These are phyloP conservation scores for Cartodere bifasciata DNA, from an alignment of 2,888 invertebrate species.

Conservation along the genomic window DNA sequence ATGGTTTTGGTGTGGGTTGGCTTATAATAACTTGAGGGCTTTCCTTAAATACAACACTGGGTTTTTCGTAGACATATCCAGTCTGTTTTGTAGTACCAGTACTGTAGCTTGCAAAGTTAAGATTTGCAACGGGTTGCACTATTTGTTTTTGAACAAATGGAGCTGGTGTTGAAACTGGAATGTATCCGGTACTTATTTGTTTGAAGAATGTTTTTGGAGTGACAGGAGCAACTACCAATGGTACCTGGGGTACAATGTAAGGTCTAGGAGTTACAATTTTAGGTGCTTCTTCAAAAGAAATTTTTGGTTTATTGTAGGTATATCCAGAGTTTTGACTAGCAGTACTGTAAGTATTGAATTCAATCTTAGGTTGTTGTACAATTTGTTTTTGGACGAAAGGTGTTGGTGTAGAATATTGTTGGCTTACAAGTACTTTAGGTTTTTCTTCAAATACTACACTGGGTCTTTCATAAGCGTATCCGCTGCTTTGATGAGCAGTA, in stretches of 20 bases:
- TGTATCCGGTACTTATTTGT: neutral
- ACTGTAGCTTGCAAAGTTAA: neutral
- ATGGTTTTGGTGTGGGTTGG: neutral
- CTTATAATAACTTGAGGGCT: constrained; percentile 19
- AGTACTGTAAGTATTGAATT: too few relatives aligned
- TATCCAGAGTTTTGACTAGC: too few relatives aligned
- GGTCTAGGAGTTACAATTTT: constrained; percentile 17
- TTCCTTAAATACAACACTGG: constrained; percentile 27
- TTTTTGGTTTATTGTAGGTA: constrained; percentile 25
- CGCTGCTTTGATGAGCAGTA: constrained; percentile 5
- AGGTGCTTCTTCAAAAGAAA: constrained; percentile 32
- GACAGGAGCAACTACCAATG: too few relatives aligned
- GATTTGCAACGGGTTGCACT: constrained; percentile 8
- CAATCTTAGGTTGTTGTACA: too few relatives aligned
- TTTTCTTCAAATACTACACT: constrained; percentile 9
- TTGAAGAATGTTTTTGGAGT: too few relatives aligned
- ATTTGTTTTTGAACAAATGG: constrained; percentile 8
- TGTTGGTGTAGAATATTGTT: constrained; percentile 5
- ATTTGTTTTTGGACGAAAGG: constrained; percentile 1
- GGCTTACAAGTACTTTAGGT: neutral
- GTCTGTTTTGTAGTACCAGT: neutral
- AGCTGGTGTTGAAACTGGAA: neutral
- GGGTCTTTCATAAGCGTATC: constrained; percentile 16
- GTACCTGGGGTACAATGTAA: too few relatives aligned
- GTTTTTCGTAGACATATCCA: constrained; percentile 27